phyloP scores from a whole-genome alignment of 2,113 vertebrate species.

The Eublepharis macularius region DNA sequence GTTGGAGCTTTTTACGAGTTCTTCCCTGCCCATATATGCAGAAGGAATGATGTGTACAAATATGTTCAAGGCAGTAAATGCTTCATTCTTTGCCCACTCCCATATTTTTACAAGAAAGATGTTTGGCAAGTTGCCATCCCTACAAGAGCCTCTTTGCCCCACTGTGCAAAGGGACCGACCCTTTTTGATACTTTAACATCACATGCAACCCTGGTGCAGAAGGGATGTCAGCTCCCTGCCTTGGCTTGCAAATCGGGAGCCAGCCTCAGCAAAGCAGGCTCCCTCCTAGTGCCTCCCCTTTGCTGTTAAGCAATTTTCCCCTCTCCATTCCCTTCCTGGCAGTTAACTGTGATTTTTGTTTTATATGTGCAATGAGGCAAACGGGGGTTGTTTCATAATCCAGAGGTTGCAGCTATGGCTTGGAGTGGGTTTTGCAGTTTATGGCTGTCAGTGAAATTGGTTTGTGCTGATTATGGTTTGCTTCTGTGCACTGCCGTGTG shows the following conservation, averaged over 20 bases:
- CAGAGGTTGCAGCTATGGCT: neutral
- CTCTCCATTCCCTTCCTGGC: neutral
- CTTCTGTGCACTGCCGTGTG: neutral
- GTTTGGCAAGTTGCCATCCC: conserved; percentile 7
- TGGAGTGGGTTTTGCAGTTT: neutral
- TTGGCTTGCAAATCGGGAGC: neutral
- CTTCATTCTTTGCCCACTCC: conserved; percentile 22
- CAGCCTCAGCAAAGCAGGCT: neutral
- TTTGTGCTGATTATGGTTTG: neutral
- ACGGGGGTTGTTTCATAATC: neutral
- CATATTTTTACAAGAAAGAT: neutral
- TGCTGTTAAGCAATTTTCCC: neutral
- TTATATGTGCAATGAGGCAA: neutral
- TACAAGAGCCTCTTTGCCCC: neutral
- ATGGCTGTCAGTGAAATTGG: neutral
- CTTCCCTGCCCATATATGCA: conserved; percentile 9
- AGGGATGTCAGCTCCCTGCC: neutral
- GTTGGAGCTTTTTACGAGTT: conserved; percentile 1
- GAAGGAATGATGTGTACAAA: neutral
- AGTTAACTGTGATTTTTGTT: neutral
- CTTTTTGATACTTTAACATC: neutral
- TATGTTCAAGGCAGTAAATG: neutral
- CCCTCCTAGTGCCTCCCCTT: neutral
- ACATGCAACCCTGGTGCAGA: neutral
- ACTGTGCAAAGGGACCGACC: neutral